phyloP scores from a whole-genome alignment of 2,888 invertebrate genomes.

The Tipula helvola region DNA sequence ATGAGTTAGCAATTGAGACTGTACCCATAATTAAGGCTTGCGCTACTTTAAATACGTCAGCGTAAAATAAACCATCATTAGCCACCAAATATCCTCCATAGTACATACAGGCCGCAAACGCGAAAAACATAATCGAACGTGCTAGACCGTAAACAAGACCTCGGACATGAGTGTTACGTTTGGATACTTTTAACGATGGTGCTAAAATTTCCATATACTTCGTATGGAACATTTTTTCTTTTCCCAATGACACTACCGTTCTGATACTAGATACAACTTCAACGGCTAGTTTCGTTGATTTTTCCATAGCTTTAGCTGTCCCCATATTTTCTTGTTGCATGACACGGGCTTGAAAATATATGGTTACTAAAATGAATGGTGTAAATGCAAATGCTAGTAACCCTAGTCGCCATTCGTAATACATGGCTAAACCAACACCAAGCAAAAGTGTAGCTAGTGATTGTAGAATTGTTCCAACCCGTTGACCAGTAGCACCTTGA shows the following conservation, averaged over 20 bases:
- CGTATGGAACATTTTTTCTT: slow-evolving; percentile 52
- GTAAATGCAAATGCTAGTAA: too few species aligned
- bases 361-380: too few species aligned
- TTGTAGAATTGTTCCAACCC: too few species aligned
- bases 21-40: slow-evolving; percentile 60
- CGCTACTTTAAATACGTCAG: slow-evolving; percentile 55
- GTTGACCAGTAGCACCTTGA: too few species aligned
- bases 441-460: too few species aligned
- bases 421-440: too few species aligned
- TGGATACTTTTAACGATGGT: slow-evolving; percentile 44
- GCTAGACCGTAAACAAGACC: slow-evolving; percentile 60
- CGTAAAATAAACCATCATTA: slow-evolving; percentile 42
- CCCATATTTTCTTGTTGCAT: slow-evolving; percentile 19
- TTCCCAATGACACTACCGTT: slow-evolving; percentile 60
- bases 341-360: too few species aligned
- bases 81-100: slow-evolving; percentile 59
- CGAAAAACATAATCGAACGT: slow-evolving; percentile 56
- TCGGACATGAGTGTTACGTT: slow-evolving; percentile 48
- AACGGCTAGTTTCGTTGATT: slow-evolving; percentile 64
- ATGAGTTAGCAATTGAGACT: slow-evolving; percentile 52
- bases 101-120: slow-evolving; percentile 55
- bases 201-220: slow-evolving; percentile 47
- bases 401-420: too few species aligned
- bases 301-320: slow-evolving; percentile 55
- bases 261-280: slow-evolving; percentile 67